Conservation (phyloP, 2,797 vertebrate genomes). For the Enteromius trimaculatus region DNA sequence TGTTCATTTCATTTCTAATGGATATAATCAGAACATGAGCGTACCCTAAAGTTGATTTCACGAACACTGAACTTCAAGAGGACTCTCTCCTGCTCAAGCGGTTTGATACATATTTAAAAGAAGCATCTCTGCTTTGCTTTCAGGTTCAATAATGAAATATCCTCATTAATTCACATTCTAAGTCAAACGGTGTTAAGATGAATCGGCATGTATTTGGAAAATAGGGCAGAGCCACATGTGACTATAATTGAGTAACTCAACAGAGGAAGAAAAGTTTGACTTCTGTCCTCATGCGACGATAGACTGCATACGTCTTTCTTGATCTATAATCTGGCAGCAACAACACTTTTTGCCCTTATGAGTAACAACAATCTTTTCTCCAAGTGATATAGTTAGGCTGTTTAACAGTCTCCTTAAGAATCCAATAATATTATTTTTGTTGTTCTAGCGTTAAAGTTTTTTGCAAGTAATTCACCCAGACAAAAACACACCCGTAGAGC, state of each 20-base stretch:
- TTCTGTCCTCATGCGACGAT: not conserved
- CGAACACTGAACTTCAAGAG: not conserved
- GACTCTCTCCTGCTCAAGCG: not conserved
- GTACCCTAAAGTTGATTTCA: not conserved
- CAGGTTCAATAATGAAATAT: not conserved
- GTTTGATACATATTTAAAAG: not conserved
- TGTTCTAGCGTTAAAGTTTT: not conserved
- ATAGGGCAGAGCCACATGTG: not conserved
- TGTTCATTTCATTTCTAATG: not conserved
- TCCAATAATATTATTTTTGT: too few relatives aligned
- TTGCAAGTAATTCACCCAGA: not conserved
- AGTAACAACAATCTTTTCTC: not conserved
- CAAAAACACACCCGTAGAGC: not conserved
- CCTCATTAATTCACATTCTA: not conserved
- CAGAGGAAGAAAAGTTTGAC: not conserved
- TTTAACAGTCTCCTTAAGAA: not conserved
- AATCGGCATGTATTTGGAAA: not conserved
- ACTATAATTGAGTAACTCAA: not conserved
- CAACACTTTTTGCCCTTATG: not conserved
- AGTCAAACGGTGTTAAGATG: not conserved
- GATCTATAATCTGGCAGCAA: not conserved
- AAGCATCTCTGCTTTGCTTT: not conserved
- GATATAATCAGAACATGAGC: not conserved
- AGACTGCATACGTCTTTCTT: not conserved
- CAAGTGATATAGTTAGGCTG: not conserved